Evolutionary conservation across 2,888 invertebrate species (phyloP).

Genomic region (Nephrotoma flavescens): DNA sequence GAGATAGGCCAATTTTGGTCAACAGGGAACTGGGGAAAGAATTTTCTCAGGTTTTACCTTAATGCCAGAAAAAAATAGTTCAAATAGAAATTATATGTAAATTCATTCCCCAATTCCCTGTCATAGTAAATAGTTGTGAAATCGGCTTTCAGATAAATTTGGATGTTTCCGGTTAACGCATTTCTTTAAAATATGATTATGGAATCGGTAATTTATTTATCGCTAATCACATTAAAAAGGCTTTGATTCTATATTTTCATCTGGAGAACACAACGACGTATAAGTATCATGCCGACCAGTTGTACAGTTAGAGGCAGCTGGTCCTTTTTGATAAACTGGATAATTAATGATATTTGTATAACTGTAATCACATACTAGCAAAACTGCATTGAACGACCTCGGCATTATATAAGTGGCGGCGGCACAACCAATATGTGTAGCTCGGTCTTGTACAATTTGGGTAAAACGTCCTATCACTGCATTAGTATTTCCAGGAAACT

Average conservation of each 20-base stretch:
- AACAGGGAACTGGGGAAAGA: no score
- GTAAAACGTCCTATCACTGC: slow-evolving; percentile 9
- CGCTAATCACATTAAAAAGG: background rate
- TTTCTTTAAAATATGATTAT: no score
- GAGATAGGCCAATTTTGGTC: no score
- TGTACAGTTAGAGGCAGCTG: slow-evolving; percentile 6
- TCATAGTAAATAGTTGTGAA: no score
- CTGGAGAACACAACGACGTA: background rate
- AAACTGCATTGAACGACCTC: background rate
- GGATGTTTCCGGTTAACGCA: no score
- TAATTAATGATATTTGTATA: slow-evolving; percentile 1
- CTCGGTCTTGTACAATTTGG: slow-evolving; percentile 6
- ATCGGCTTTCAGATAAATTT: no score
- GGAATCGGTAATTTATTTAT: no score
- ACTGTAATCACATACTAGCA: slow-evolving; percentile 9
- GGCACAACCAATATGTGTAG: slow-evolving; percentile 9
- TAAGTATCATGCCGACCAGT: background rate
- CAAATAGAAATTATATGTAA: no score
- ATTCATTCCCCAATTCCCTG: no score
- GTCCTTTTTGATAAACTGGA: slow-evolving; percentile 8
- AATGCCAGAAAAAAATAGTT: no score
- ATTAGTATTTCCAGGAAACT: background rate
- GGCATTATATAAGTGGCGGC: background rate
- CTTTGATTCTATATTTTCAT: background rate
- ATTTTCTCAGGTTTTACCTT: no score